A percentile compares a stretch with the other conserved stretches of the same genome.
Conservation (phyloP, 1,140 invertebrate species). For the Campoletis sonorensis region DNA sequence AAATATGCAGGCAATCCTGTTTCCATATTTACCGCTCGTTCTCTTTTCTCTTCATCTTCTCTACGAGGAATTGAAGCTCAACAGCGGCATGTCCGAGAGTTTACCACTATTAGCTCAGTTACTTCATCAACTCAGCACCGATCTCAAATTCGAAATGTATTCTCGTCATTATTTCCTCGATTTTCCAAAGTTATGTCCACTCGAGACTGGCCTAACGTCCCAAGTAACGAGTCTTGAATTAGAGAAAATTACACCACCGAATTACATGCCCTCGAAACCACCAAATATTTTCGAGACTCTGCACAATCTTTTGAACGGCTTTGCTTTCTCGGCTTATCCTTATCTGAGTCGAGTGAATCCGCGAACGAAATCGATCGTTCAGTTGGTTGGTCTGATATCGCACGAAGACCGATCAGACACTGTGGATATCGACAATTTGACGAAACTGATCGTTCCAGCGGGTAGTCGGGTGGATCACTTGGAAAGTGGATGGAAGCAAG, state of each 20-base stretch:
- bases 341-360: constrained; percentile 84
- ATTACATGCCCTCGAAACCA: constrained; percentile 80
- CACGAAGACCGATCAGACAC: constrained; percentile 51
- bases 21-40: constrained; percentile 84
- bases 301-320: constrained; percentile 79
- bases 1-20: constrained; percentile 83
- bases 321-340: constrained; percentile 79
- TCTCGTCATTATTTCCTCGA: constrained; percentile 91
- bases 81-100: constrained; percentile 83
- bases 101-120: constrained; percentile 84
- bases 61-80: constrained; percentile 94
- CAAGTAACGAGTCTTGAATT: constrained; percentile 78
- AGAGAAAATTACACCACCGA: constrained; percentile 80
- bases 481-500: constrained; percentile 62
- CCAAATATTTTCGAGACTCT: constrained; percentile 85
- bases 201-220: constrained; percentile 66
- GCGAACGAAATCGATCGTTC: constrained; percentile 84
- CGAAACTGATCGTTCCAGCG: constrained; percentile 68
- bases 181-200: constrained; percentile 82
- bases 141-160: constrained; percentile 85
- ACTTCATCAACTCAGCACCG: constrained; percentile 86
- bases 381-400: constrained; percentile 76
- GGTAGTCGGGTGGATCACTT: constrained; percentile 69
- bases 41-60: constrained; percentile 90
- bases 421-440: constrained; percentile 65